Conservation (phyloP, 2,797 vertebrate species). For the Ambastaia sidthimunki region DNA sequence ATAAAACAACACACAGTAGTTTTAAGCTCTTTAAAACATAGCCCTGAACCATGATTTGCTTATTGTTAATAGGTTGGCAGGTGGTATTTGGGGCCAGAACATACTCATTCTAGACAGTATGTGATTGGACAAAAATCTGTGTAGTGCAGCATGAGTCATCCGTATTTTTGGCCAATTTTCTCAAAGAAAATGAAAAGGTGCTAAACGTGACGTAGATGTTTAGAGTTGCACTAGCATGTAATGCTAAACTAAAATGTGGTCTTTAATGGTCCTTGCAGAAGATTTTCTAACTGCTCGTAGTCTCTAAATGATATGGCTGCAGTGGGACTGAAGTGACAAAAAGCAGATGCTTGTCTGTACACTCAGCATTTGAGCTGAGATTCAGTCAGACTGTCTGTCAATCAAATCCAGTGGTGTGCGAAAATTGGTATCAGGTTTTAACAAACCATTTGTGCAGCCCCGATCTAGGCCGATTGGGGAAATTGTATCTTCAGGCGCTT, state of each 20-base stretch:
- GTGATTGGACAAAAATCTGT: background rate
- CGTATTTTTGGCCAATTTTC: background rate
- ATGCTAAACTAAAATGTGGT: background rate
- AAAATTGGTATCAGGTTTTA: slow-evolving; percentile 71
- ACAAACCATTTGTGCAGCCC: slow-evolving; percentile 67
- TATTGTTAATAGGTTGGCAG: too few species aligned
- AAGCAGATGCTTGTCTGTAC: background rate
- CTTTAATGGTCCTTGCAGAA: background rate
- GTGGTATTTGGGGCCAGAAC: too few species aligned
- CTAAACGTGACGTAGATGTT: too few species aligned
- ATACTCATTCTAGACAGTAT: too few species aligned
- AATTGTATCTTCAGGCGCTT: slow-evolving; percentile 67
- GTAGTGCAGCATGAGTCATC: background rate
- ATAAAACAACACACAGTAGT: too few species aligned
- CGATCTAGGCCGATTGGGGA: slow-evolving; percentile 67
- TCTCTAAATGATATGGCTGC: background rate
- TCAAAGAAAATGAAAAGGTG: too few species aligned
- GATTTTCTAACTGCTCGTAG: background rate
- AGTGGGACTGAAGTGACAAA: background rate
- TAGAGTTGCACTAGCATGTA: background rate
- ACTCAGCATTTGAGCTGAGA: slow-evolving; percentile 22
- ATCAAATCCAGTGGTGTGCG: slow-evolving; percentile 45
- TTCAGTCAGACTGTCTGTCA: slow-evolving; percentile 13
- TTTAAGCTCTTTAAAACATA: too few species aligned
- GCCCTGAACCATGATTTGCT: too few species aligned